These are phyloP conservation scores for Idris sp. DNA, from an alignment of 1,140 invertebrate species.

Conservation along the genomic window DNA sequence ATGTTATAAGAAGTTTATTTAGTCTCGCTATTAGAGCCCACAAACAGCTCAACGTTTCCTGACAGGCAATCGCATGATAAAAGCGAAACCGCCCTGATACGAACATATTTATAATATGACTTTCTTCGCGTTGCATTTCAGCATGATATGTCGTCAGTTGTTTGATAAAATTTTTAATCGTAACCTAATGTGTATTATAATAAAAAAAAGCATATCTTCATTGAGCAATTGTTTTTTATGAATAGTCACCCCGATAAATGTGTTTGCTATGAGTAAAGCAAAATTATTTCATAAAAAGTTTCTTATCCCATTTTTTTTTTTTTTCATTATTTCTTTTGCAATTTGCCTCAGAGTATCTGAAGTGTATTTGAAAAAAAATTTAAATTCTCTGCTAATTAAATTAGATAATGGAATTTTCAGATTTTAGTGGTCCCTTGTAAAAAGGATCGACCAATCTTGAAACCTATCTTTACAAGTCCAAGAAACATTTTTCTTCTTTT, in stretches of 20 bases:
- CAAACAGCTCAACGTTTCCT: conserved; percentile 34
- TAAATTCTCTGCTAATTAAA: too few relatives aligned
- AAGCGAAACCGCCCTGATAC: conserved; percentile 50
- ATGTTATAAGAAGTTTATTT: conserved; percentile 45
- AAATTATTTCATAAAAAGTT: too few relatives aligned
- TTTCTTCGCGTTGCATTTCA: conserved; percentile 39
- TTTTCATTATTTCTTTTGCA: too few relatives aligned
- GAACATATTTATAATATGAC: conserved; percentile 46
- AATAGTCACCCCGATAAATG: too few relatives aligned
- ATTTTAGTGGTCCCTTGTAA: too few relatives aligned
- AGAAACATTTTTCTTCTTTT: background rate
- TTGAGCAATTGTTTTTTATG: conserved; percentile 14
- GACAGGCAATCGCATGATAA: conserved; percentile 33
- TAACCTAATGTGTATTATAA: conserved; percentile 9
- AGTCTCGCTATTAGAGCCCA: conserved; percentile 18
- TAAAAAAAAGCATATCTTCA: conserved; percentile 8
- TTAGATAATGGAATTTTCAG: too few relatives aligned
- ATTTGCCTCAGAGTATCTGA: too few relatives aligned
- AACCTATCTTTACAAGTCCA: background rate
- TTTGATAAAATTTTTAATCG: conserved; percentile 17
- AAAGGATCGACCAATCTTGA: background rate
- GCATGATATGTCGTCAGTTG: conserved; percentile 13
- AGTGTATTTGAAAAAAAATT: too few relatives aligned
- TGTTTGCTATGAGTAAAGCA: too few relatives aligned
- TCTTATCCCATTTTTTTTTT: too few relatives aligned